A percentile compares a stretch with the other conserved stretches of the same genome.
phyloP scores from a whole-genome alignment of 1,140 invertebrate species.

The Hylaeus anthracinus region DNA sequence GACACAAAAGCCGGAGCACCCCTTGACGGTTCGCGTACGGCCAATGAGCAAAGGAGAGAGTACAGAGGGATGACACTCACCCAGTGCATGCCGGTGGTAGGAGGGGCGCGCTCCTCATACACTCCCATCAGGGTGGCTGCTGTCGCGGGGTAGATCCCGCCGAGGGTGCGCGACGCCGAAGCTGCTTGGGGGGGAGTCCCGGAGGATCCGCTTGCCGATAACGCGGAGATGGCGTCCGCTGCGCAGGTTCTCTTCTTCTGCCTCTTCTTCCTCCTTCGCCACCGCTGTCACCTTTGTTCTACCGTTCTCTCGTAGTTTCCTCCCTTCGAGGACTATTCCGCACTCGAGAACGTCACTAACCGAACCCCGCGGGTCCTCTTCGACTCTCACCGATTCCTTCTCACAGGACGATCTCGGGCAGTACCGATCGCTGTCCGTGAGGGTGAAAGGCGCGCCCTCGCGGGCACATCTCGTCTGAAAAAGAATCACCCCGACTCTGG shows the following conservation, averaged over 20 bases:
- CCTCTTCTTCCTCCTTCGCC: slow-evolving; percentile 42
- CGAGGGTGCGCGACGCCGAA: slow-evolving; percentile 75
- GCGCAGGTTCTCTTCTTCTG: slow-evolving; percentile 57
- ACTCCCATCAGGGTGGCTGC: slow-evolving; percentile 83
- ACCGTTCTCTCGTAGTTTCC: slow-evolving; percentile 29
- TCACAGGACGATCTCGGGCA: not conserved
- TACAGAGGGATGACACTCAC: slow-evolving; percentile 75
- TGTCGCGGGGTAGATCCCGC: slow-evolving; percentile 78
- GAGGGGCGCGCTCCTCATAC: slow-evolving; percentile 82
- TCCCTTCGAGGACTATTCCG: not conserved
- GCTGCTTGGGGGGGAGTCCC: slow-evolving; percentile 70
- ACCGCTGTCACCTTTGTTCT: slow-evolving; percentile 34
- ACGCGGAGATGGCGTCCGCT: slow-evolving; percentile 76
- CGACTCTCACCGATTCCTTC: too few species aligned
- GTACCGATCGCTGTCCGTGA: not conserved
- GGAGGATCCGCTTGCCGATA: slow-evolving; percentile 72
- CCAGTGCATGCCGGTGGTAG: slow-evolving; percentile 83
- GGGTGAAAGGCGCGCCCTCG: slow-evolving; percentile 17
- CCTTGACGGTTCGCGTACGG: slow-evolving; percentile 14
- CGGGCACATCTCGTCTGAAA: slow-evolving; percentile 44
- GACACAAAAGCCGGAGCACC: slow-evolving; percentile 12
- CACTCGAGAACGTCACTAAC: slow-evolving; percentile 21
- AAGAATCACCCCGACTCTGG: not conserved
- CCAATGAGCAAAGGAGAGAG: slow-evolving; percentile 50
- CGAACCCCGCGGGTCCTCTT: not conserved